Evolutionary conservation across 2,797 vertebrate species (phyloP), one percentile per base, ranked within the genome.

Genomic region (Potorous gilbertii): DNA sequence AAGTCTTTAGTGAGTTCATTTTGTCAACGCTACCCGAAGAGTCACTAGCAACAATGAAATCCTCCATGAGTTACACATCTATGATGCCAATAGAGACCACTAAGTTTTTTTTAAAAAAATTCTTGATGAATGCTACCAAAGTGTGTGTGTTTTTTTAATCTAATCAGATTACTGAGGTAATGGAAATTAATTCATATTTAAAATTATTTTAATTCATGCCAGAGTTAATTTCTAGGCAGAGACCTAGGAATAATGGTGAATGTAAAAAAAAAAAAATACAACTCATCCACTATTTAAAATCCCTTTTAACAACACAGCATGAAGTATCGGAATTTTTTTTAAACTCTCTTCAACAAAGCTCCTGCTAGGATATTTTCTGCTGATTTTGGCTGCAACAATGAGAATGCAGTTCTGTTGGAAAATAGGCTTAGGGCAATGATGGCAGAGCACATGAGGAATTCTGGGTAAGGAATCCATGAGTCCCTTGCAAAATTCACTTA

Each of bases 401-500:
- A 29, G 52, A 90, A 34, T 90, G 52, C 29, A 55, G 90, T 90
- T 90, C 90, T 90, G 13, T 55, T 55, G 29, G 90, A 90, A 55
- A 90, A 90, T 14, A 94, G 91, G 40, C 31, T 95, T 89, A 55
- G 87, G 31, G 81, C 95, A 94, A 91, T 95, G 28, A 91, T 90
- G 54, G 81, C 87, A 92, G 81, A 93, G 93, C n/a, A 27, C 40
- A 92, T 6, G 54, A 95, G 91, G n/a, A 8, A 29, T 31, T 28
- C 21, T 66, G 90, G 55, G 92, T 92, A 92, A 13, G 74, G 81
- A 94, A 91, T 54, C 93, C 54, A 56, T 54, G 90, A 93, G 56
- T 27, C 18, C 1, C 93, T 95, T 94, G 57, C 31, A 92, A 96
- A 96, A 95, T 81, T 29, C 0, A 90, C 56, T 90, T 93, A 94